phyloP scores from a whole-genome alignment of 2,113 vertebrate species.

The Centropristis striata region DNA sequence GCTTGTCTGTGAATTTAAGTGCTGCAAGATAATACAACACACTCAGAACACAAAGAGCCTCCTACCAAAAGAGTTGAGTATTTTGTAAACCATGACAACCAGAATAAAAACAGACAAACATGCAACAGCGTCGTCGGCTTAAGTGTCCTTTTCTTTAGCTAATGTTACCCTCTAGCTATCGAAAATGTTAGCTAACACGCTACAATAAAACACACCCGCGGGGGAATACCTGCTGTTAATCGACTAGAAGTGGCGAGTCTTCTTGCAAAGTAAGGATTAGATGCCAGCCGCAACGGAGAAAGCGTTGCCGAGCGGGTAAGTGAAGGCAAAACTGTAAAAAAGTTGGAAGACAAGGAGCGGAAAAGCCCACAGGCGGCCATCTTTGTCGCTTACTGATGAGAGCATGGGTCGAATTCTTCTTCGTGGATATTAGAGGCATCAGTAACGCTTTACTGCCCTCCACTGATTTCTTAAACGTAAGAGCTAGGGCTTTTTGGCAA shows the following conservation, averaged over 20 bases:
- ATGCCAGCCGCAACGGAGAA: conserved; percentile 45
- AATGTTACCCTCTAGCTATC: conserved; percentile 2
- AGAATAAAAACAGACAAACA: background rate
- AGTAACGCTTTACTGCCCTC: conserved; percentile 18
- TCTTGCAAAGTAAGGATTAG: conserved; percentile 59
- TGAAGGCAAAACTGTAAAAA: conserved; percentile 69
- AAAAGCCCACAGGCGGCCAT: conserved; percentile 81
- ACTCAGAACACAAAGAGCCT: background rate
- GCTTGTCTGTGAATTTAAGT: conserved; percentile 97
- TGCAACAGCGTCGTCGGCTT: background rate
- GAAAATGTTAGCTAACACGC: conserved; percentile 32
- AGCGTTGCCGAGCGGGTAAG: conserved; percentile 48
- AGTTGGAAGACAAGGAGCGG: conserved; percentile 77
- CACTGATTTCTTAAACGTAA: no score
- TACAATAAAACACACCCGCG: background rate
- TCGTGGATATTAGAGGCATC: background rate
- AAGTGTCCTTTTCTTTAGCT: conserved; percentile 39
- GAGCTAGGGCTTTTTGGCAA: no score
- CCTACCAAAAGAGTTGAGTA: background rate
- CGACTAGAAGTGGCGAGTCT: conserved; percentile 70
- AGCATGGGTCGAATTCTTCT: conserved; percentile 19
- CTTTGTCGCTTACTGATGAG: conserved; percentile 76
- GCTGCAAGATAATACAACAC: conserved; percentile 85
- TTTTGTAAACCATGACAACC: background rate
- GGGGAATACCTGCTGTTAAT: conserved; percentile 76